Percentiles rank a stretch among this genome's conserved stretches.
Conservation (phyloP, 2,113 vertebrate species). For the Oryzias javanicus region DNA sequence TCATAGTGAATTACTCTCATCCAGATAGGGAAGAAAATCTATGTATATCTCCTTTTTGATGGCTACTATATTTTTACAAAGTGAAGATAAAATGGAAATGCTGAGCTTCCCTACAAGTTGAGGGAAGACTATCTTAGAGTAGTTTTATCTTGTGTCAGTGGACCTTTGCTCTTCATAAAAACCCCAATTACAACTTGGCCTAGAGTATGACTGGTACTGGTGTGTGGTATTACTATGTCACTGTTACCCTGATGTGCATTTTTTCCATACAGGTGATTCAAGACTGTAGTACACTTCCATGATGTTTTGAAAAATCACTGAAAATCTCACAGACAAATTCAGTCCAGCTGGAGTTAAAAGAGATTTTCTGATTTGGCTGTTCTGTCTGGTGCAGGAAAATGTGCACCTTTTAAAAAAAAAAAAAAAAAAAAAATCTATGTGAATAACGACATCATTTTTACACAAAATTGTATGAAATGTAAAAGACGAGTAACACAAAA, state of each 20-base stretch:
- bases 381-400: slow-evolving; percentile 71
- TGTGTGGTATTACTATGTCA: slow-evolving; percentile 33
- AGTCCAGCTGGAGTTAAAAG: slow-evolving; percentile 61
- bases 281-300: slow-evolving; percentile 48
- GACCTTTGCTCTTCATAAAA: slow-evolving; percentile 46
- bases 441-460: slow-evolving; percentile 75
- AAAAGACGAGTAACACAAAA: slow-evolving; percentile 60
- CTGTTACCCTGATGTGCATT: slow-evolving; percentile 53
- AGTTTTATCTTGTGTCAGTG: slow-evolving; percentile 43
- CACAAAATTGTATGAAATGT: slow-evolving; percentile 71
- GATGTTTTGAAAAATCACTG: slow-evolving; percentile 43
- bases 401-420: slow-evolving; percentile 66
- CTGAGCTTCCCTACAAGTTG: slow-evolving; percentile 32
- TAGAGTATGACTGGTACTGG: slow-evolving; percentile 16
- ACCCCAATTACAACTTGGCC: slow-evolving; percentile 36
- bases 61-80: slow-evolving; percentile 57
- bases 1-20: slow-evolving; percentile 54
- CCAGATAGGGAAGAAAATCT: slow-evolving; percentile 30
- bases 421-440: slow-evolving; percentile 68
- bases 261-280: slow-evolving; percentile 54
- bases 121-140: slow-evolving; percentile 29
- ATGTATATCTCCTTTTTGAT: slow-evolving; percentile 57
- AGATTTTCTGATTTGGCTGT: slow-evolving; percentile 65
- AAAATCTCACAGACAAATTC: slow-evolving; percentile 42
- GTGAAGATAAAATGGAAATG: slow-evolving; percentile 48